Conservation (phyloP, 2,888 invertebrate species). For the Sphaerophoria rueppellii region DNA sequence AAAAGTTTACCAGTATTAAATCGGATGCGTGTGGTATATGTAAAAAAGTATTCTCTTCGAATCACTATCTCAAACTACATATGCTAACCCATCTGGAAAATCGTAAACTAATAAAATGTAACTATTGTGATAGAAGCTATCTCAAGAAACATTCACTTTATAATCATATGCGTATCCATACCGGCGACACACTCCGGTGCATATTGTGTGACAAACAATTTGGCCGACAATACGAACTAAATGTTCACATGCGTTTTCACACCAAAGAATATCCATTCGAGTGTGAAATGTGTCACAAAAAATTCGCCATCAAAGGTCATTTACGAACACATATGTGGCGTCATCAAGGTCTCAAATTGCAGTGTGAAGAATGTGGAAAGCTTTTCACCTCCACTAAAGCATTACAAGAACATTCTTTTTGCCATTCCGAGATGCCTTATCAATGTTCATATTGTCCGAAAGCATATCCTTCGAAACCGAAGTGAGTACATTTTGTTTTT, state of each 20-base stretch:
- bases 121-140: constrained; percentile 56
- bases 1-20: constrained; percentile 71
- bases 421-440: constrained; percentile 76
- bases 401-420: constrained; percentile 75
- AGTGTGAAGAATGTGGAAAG: constrained; percentile 76
- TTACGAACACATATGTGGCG: constrained; percentile 75
- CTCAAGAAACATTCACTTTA: constrained; percentile 75
- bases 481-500: constrained; percentile 67
- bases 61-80: constrained; percentile 74
- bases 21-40: constrained; percentile 75
- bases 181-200: constrained; percentile 74
- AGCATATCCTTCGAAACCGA: constrained; percentile 75
- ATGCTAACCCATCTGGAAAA: constrained; percentile 74
- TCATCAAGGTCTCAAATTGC: constrained; percentile 75
- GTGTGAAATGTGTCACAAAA: constrained; percentile 75
- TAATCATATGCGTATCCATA: constrained; percentile 75
- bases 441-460: constrained; percentile 75
- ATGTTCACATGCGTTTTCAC: constrained; percentile 76
- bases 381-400: constrained; percentile 76
- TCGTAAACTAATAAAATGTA: constrained; percentile 66
- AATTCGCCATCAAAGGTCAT: constrained; percentile 75
- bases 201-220: constrained; percentile 74
- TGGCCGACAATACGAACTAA: constrained; percentile 75
- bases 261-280: constrained; percentile 75
- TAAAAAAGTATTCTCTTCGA: constrained; percentile 75